Evolutionary conservation across 2,888 invertebrate genomes (phyloP).

Genomic region (Halocaridina rubra): DNA sequence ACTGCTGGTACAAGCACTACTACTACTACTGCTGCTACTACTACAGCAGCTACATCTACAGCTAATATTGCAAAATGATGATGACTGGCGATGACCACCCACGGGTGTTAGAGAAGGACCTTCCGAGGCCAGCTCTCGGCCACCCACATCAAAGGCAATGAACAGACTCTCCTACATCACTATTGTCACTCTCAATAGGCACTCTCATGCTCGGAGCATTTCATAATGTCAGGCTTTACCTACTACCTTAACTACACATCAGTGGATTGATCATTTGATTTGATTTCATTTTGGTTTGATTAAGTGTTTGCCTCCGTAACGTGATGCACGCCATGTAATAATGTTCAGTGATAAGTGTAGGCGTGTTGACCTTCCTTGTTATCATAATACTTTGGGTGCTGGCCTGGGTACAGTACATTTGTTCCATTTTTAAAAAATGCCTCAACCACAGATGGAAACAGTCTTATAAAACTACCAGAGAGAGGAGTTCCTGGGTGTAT

Average conservation of each 20-base stretch:
- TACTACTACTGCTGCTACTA: neutral
- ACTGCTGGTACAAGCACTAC: neutral
- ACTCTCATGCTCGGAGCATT: slow-evolving; percentile 45
- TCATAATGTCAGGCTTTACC: slow-evolving; percentile 37
- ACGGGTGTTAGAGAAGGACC: slow-evolving; percentile 38
- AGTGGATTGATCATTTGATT: slow-evolving; percentile 23
- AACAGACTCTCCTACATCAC: slow-evolving; percentile 37
- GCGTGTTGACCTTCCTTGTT: neutral
- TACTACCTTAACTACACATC: slow-evolving; percentile 44
- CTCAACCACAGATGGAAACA: neutral
- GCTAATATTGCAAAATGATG: neutral
- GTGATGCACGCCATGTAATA: slow-evolving; percentile 41
- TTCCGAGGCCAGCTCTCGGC: slow-evolving; percentile 23
- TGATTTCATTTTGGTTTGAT: neutral
- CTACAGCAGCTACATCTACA: neutral
- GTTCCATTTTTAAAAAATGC: neutral
- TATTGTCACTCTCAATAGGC: slow-evolving; percentile 40
- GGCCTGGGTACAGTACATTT: neutral
- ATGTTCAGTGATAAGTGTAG: neutral
- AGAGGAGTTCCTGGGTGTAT: slow-evolving; percentile 19
- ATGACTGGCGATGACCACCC: slow-evolving; percentile 27
- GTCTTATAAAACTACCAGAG: neutral
- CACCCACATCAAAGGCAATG: slow-evolving; percentile 12
- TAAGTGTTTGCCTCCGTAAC: slow-evolving; percentile 50
- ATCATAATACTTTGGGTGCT: slow-evolving; percentile 7